Evolutionary conservation across 2,888 invertebrate species (phyloP), one percentile per base, ranked within the genome.

Genomic region (Orthosia gracilis): DNA sequence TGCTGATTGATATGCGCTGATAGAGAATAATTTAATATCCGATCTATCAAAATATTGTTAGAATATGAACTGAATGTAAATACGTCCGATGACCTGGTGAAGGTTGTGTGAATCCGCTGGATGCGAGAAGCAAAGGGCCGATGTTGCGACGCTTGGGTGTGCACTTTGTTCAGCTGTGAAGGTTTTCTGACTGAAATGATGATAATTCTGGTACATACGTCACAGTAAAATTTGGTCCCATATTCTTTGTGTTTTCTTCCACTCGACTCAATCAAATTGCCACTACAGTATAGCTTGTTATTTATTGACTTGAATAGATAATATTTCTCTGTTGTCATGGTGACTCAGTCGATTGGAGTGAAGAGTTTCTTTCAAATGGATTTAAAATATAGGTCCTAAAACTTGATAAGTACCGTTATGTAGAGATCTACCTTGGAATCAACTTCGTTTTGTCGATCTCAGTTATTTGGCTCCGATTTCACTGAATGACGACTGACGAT

Each of bases 1-100:
- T 62, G 17, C 21, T 65, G 21, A 67, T 73, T 75, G 49, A 61
- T 66, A 18, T 9, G 31, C 18, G 26, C 3, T 67, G 49, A 55
- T 62, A 21, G 50, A 0, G 47, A 71, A 52, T 63, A 50, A 67
- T 52, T 23, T 52, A 57, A 57, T 31, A 76, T 49, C 12, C 15
- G 21, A 54, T 58, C 57, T 4, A 69, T 40, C 21, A 68, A 52
- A 47, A 26, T 63, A 50, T 54, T 64, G 15, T 7, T 47, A 1
- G 13, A 67, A 62, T 62, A 65, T 2, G 31, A 59, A 72, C 26
- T 11, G 3, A 52, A 50, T 63, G 26, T 47, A 45, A 7, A 15
- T 47, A 69, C 3, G 47, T 47, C 3, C 5, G 13, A 40, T 40
- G 12, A 4, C 18, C 58, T n/a, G 58, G 58, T 57, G 9, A 31